Conservation (phyloP, 2,113 vertebrate species). For the Polypterus senegalus region DNA sequence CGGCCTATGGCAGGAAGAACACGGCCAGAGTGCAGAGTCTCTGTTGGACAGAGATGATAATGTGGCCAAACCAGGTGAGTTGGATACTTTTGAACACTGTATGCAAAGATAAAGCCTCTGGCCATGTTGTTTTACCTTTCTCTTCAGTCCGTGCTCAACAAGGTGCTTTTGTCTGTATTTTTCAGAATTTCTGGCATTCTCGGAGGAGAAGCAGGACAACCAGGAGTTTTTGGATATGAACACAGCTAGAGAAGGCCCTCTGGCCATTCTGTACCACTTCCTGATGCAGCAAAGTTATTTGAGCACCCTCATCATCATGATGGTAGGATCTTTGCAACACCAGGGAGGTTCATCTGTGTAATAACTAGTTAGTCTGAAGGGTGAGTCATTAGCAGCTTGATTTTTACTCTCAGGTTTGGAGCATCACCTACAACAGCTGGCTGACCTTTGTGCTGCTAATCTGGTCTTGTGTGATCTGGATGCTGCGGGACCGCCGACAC, state of each 20-base stretch:
- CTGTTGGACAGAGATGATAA: too few species aligned
- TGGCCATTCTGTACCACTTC: constrained; percentile 40
- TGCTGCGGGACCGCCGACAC: constrained; percentile 46
- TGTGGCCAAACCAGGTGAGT: too few species aligned
- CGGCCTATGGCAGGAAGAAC: background rate
- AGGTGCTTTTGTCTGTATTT: too few species aligned
- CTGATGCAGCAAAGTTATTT: constrained; percentile 64
- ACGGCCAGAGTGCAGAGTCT: background rate
- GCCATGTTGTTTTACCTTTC: too few species aligned
- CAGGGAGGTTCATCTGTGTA: background rate
- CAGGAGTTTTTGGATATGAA: too few species aligned
- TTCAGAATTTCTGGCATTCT: too few species aligned
- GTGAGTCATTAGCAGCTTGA: background rate
- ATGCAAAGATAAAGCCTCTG: too few species aligned
- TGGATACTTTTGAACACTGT: too few species aligned
- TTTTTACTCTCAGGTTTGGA: constrained; percentile 40
- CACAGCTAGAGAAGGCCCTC: constrained; percentile 25
- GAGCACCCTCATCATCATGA: constrained; percentile 58
- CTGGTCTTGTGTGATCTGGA: constrained; percentile 59
- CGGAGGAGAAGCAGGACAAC: too few species aligned
- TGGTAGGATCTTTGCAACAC: constrained; percentile 40
- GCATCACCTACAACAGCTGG: constrained; percentile 55
- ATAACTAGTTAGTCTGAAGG: background rate
- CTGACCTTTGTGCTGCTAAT: constrained; percentile 51
- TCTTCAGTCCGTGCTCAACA: too few species aligned